phyloP scores from a whole-genome alignment of 2,113 vertebrate species.

The Aix galericulata region DNA sequence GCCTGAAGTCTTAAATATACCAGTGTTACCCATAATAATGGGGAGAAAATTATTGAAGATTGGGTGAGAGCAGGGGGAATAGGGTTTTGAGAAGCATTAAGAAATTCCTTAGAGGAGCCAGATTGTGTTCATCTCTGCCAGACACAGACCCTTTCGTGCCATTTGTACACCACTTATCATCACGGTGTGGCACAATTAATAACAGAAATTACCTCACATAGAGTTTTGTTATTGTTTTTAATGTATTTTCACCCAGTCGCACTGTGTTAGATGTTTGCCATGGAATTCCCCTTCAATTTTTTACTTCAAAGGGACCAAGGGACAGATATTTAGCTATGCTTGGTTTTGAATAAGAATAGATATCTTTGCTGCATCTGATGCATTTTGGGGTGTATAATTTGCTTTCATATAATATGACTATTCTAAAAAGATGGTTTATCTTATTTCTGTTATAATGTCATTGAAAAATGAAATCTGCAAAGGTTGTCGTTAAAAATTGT shows the following conservation, averaged over 20 bases:
- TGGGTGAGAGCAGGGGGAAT: not conserved
- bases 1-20: not conserved
- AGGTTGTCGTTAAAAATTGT: not conserved
- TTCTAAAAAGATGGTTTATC: not conserved
- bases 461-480: not conserved
- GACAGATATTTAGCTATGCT: not conserved
- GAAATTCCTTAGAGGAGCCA: not conserved
- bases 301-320: not conserved
- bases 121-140: not conserved
- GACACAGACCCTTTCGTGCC: not conserved
- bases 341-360: not conserved
- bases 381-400: not conserved
- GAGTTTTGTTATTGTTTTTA: not conserved
- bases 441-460: not conserved
- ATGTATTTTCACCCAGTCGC: not conserved
- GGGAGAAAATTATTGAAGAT: not conserved
- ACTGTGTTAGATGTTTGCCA: not conserved
- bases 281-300: not conserved
- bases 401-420: not conserved
- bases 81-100: not conserved
- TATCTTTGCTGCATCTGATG: not conserved
- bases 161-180: not conserved
- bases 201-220: not conserved
- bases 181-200: not conserved
- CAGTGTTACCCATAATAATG: not conserved